Percentiles rank a stretch among this genome's conserved stretches.
Conservation (phyloP, 1,140 invertebrate species). For the Thereuonema tuberculata region DNA sequence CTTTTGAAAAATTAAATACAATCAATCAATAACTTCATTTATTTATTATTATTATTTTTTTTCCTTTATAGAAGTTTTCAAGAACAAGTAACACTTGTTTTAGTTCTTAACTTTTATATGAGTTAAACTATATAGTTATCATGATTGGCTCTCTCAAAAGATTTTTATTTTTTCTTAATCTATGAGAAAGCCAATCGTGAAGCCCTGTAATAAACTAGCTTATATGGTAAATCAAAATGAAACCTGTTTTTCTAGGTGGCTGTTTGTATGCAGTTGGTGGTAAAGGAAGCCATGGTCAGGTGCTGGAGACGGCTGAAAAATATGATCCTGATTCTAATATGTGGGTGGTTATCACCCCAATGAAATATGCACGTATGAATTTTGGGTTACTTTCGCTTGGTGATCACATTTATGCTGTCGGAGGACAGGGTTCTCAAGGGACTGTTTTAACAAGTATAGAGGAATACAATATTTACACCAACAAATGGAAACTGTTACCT, state of each 20-base stretch:
- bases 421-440: conserved; percentile 33
- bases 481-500: conserved; percentile 43
- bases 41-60: too few species aligned
- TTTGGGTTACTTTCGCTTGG: conserved; percentile 41
- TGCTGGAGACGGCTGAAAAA: conserved; percentile 60
- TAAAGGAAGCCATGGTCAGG: conserved; percentile 1
- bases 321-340: conserved; percentile 68
- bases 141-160: too few species aligned
- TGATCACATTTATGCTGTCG: conserved; percentile 30
- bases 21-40: too few species aligned
- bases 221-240: too few species aligned
- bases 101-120: too few species aligned
- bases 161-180: too few species aligned
- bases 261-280: conserved; percentile 6
- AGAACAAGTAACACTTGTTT: too few species aligned
- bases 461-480: conserved; percentile 42
- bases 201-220: too few species aligned
- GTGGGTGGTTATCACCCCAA: conserved; percentile 63
- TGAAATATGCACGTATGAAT: conserved; percentile 43
- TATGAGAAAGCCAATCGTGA: too few species aligned
- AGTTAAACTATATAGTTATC: too few species aligned
- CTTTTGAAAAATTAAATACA: too few species aligned
- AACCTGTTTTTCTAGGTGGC: background rate
- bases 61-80: too few species aligned
- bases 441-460: conserved; percentile 39